Percentiles rank a stretch among this genome's conserved stretches.
Conservation (phyloP, 2,888 invertebrate species). For the Agrotis clavis region DNA sequence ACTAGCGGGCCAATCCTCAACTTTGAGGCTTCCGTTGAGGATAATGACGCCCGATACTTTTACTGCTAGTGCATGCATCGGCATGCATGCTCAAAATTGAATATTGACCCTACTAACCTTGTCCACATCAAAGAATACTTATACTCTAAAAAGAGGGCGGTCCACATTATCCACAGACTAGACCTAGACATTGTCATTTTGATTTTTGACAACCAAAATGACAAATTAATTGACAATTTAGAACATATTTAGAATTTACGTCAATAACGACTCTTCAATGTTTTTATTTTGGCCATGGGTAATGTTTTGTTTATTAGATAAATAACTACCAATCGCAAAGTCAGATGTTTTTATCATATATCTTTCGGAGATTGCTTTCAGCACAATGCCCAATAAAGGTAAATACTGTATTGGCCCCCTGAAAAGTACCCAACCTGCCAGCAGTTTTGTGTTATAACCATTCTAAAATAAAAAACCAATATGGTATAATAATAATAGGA, state of each 20-base stretch:
- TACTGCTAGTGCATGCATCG: too few relatives aligned
- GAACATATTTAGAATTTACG: background rate
- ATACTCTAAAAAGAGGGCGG: too few relatives aligned
- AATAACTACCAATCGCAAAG: background rate
- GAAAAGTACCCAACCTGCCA: background rate
- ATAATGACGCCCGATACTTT: too few relatives aligned
- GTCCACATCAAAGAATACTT: too few relatives aligned
- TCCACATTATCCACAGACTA: too few relatives aligned
- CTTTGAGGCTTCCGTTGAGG: too few relatives aligned
- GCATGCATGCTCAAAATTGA: too few relatives aligned
- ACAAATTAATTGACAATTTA: background rate
- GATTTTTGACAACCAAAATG: background rate
- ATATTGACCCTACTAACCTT: too few relatives aligned
- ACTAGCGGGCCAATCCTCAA: too few relatives aligned
- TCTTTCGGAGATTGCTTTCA: background rate
- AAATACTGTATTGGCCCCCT: constrained; percentile 21
- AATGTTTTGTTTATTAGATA: constrained; percentile 1
- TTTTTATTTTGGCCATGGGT: constrained; percentile 30
- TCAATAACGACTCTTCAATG: constrained; percentile 30
- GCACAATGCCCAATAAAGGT: constrained; percentile 76
- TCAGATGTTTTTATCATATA: background rate
- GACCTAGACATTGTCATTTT: too few relatives aligned
- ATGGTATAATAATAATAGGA: background rate
- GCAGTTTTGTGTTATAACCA: background rate
- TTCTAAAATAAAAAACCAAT: background rate